These are phyloP conservation scores for Semotilus atromaculatus DNA, from an alignment of 2,797 vertebrate genomes.

Conservation along the genomic window DNA sequence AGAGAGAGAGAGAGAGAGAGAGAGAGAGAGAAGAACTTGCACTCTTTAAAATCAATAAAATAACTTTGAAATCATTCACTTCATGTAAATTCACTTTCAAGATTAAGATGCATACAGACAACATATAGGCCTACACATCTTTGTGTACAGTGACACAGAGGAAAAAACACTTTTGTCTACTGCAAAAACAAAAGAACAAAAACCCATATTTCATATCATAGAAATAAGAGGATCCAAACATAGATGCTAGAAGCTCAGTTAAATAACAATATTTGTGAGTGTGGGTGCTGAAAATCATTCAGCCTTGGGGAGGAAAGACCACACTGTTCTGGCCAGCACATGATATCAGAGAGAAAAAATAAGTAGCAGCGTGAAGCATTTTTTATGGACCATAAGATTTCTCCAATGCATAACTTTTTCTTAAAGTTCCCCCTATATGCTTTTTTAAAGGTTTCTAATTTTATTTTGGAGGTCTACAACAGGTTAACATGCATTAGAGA, in stretches of 20 bases:
- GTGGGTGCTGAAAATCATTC: constrained; percentile 28
- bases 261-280: constrained; percentile 13
- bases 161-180: constrained; percentile 1
- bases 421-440: not conserved
- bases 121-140: not conserved
- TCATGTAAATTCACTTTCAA: too few relatives aligned
- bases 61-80: too few relatives aligned
- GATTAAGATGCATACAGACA: too few relatives aligned
- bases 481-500: not conserved
- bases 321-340: not conserved
- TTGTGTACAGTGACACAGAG: not conserved
- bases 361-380: not conserved
- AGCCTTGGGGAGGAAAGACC: constrained; percentile 19
- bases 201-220: not conserved
- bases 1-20: too few relatives aligned
- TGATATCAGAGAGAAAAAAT: constrained; percentile 16
- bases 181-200: not conserved
- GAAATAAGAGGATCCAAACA: not conserved
- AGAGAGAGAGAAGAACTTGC: too few relatives aligned
- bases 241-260: constrained; percentile 9
- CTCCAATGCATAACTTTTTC: not conserved
- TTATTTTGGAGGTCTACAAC: not conserved
- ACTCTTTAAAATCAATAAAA: too few relatives aligned
- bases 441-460: not conserved
- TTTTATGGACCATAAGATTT: not conserved